These are phyloP conservation scores for Cantharis rufa DNA, from an alignment of 2,888 invertebrate genomes.

Conservation along the genomic window DNA sequence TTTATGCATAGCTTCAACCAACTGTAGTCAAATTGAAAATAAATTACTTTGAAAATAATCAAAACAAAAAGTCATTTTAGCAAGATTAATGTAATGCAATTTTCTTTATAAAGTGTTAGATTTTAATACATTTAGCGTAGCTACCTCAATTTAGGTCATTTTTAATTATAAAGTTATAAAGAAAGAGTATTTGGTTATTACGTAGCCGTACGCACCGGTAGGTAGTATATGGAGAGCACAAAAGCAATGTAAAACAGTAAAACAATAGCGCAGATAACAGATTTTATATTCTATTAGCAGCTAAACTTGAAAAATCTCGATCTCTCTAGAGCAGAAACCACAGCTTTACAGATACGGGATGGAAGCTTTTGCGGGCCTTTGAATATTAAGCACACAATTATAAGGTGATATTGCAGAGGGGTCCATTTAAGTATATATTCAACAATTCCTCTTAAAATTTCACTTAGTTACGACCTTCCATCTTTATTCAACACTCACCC, in stretches of 20 bases:
- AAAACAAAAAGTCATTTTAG: background rate
- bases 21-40: background rate
- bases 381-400: constrained; percentile 40
- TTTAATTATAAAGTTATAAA: background rate
- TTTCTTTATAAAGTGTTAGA: background rate
- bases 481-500: constrained; percentile 5
- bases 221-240: constrained; percentile 11
- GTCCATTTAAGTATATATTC: constrained; percentile 21
- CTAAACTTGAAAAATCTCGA: constrained; percentile 27
- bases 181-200: background rate
- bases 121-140: background rate
- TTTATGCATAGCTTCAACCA: background rate
- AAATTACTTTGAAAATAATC: background rate
- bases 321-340: constrained; percentile 25
- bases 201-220: background rate
- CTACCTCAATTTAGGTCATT: background rate
- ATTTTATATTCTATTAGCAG: constrained; percentile 29
- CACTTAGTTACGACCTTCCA: constrained; percentile 1
- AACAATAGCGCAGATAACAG: constrained; percentile 22
- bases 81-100: background rate
- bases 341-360: constrained; percentile 31
- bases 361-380: constrained; percentile 36
- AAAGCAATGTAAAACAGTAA: constrained; percentile 13
- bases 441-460: constrained; percentile 9
- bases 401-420: constrained; percentile 30